Conservation (phyloP, 2,113 vertebrate genomes). For the Carassius carassius region DNA sequence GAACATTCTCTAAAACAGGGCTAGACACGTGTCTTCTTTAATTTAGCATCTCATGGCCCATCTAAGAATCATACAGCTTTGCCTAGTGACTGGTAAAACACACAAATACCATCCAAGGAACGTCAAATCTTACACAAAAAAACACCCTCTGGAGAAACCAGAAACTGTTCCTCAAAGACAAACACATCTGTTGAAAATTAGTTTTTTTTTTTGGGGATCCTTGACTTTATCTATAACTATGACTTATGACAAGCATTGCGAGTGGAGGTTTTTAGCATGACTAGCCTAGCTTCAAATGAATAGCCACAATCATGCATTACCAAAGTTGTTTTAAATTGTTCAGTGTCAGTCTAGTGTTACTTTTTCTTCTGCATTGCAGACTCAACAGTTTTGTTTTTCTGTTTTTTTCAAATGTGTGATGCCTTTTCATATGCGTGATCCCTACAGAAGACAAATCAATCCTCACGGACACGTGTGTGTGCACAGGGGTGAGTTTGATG, state of each 20-base stretch:
- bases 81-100: slow-evolving; percentile 57
- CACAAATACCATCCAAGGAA: slow-evolving; percentile 54
- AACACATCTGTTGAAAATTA: slow-evolving; percentile 61
- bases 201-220: slow-evolving; percentile 33
- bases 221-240: slow-evolving; percentile 54
- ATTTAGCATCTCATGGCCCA: slow-evolving; percentile 6
- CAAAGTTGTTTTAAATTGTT: slow-evolving; percentile 21
- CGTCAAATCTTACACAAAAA: slow-evolving; percentile 33
- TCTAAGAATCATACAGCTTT: slow-evolving; percentile 63
- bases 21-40: slow-evolving; percentile 11
- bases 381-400: neutral
- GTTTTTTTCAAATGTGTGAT: too few relatives aligned
- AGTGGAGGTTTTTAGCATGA: slow-evolving; percentile 41
- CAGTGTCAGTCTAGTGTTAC: neutral
- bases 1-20: slow-evolving; percentile 4
- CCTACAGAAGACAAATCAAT: neutral
- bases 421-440: too few relatives aligned
- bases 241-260: slow-evolving; percentile 15
- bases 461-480: neutral
- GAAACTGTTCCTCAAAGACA: slow-evolving; percentile 48
- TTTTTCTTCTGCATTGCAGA: neutral
- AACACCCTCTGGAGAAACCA: slow-evolving; percentile 48
- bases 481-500: slow-evolving; percentile 50
- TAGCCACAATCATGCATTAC: neutral
- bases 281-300: slow-evolving; percentile 14